A percentile compares a stretch with the other conserved stretches of the same genome.
Conservation (phyloP, 2,888 invertebrate genomes). For the Morinoia aosen region DNA sequence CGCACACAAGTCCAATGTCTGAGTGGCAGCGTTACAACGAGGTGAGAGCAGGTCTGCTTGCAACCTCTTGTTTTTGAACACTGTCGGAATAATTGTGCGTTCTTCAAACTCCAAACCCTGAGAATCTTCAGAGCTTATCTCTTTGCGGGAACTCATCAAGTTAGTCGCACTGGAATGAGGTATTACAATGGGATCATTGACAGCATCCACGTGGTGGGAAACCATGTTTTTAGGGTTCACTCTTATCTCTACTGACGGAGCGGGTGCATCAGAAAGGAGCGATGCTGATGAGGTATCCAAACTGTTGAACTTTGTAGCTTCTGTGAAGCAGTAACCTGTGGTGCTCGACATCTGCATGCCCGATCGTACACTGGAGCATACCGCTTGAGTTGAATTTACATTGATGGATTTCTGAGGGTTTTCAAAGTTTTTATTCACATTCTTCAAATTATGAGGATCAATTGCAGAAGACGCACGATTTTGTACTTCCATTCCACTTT, state of each 20-base stretch:
- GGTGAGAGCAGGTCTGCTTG: background rate
- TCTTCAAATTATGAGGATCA: background rate
- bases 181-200: background rate
- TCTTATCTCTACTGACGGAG: conserved; percentile 11
- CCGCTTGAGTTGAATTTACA: background rate
- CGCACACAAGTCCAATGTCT: background rate
- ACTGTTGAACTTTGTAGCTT: conserved; percentile 32
- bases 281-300: background rate
- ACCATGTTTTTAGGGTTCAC: background rate
- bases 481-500: background rate
- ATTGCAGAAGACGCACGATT: background rate
- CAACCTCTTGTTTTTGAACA: conserved; percentile 13
- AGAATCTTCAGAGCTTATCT: background rate
- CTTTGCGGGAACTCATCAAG: background rate
- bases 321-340: conserved; percentile 26
- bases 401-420: background rate
- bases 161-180: background rate
- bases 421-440: background rate
- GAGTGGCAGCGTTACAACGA: background rate
- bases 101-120: conserved; percentile 31
- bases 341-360: background rate
- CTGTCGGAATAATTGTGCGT: conserved; percentile 30
- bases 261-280: background rate
- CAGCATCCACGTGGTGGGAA: background rate
- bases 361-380: background rate